A percentile compares a stretch with the other conserved stretches of the same genome.
Conservation (phyloP, 2,797 vertebrate genomes). For the Cichlasoma orientale region DNA sequence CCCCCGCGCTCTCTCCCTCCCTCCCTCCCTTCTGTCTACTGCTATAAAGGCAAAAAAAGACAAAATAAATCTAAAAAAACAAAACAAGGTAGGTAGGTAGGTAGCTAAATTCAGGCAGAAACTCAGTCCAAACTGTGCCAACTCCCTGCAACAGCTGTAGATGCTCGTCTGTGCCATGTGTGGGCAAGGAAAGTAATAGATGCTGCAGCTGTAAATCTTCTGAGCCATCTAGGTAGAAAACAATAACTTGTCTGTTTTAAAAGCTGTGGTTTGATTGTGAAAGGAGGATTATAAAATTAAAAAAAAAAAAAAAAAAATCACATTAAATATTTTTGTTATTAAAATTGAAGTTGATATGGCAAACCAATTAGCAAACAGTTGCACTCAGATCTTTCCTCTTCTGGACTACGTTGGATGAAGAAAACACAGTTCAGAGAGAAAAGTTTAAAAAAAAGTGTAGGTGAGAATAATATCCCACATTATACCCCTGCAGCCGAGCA, state of each 20-base stretch:
- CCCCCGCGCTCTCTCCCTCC: no score
- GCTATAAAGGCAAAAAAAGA: no score
- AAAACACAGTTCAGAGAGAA: not conserved
- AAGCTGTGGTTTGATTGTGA: not conserved
- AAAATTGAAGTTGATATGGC: not conserved
- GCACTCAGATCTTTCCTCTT: no score
- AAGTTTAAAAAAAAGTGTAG: not conserved
- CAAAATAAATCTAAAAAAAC: no score
- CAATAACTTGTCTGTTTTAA: not conserved
- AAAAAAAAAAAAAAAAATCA: accelerated
- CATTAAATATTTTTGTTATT: not conserved
- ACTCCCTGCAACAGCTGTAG: not conserved
- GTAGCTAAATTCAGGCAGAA: not conserved
- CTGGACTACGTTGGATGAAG: no score
- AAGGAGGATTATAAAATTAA: not conserved
- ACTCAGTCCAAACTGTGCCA: not conserved
- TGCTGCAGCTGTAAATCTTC: not conserved
- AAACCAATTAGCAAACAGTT: no score
- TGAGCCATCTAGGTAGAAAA: not conserved
- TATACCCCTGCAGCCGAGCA: accelerated
- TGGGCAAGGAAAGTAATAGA: not conserved
- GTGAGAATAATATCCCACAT: not conserved
- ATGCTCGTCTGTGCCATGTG: not conserved
- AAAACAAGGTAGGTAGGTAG: not conserved
- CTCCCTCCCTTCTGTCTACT: no score